Base-by-base conservation (phyloP, 2,797 vertebrate genomes). In the Anabas testudineus region DNA sequence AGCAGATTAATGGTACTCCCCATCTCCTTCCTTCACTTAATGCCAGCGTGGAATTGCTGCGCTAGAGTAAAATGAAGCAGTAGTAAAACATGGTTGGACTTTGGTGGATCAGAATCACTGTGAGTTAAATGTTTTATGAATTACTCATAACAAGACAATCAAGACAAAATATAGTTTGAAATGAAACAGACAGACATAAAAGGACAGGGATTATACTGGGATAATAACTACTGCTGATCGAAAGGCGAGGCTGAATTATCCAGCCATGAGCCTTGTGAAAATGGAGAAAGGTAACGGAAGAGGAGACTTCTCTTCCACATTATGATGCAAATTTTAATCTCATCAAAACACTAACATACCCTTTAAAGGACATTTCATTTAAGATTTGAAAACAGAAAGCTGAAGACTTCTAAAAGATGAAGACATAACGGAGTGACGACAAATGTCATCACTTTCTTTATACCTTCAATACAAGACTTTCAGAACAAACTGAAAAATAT, bases 1-100 rank as follows among this genome's bases (percentile, higher is more conserved):
- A 56, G 64, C 32, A 51, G 56, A 62, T 45, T 7, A 46, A 43
- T 3, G 36, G 30, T 19, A 55, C 53, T 30, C 51, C 5, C 28
- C 10, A 3, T 65, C 72, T 69, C 68, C 71, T 53, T 51, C 2
- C 1, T 61, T 85, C 86, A 83, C 85, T 90, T 85, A 83, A 76
- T 71, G 71, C 18, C 61, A 76, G 75, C 45, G 64, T 71, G 67
- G 32, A 78, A 74, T 43, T 55, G 48, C 74, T 67, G 67, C 30
- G 66, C 55, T 51, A 63, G 67, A 26, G 59, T 53, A 51, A 80
- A 80, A 75, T 67, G 22, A 83, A 77, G 56, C 24, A 47, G 65
- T 78, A 78, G 85, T 89, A 86, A 82, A 88, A 82, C 72, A 32
- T 1, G 21, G 65, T 14, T 52, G 12, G 12, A 71, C 58, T 67